A percentile compares a stretch with the other conserved stretches of the same genome.
phyloP scores from a whole-genome alignment of 2,797 vertebrate species.

The Propithecus perrieri region DNA sequence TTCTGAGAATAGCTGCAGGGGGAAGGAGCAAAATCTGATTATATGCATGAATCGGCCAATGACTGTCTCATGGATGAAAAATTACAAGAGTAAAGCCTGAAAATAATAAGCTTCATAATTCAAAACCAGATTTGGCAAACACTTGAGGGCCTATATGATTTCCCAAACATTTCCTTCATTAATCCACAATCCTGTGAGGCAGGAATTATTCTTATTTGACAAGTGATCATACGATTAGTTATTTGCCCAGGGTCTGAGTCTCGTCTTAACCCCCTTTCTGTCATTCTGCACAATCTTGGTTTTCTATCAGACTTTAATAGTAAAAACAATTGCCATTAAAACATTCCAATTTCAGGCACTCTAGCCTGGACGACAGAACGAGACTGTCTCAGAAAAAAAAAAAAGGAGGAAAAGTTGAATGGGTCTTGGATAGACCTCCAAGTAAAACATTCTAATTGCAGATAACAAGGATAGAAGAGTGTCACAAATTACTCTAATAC shows the following conservation, averaged over 20 bases:
- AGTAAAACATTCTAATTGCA: not conserved
- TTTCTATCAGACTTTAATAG: not conserved
- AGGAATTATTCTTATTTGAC: not conserved
- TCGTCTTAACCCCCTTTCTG: not conserved
- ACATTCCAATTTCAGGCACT: not conserved
- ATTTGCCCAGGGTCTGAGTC: not conserved
- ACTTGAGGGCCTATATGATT: not conserved
- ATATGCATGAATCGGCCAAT: not conserved
- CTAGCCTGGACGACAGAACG: too few species aligned
- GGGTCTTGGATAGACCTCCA: not conserved
- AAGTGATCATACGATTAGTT: not conserved
- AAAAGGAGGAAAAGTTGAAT: too few species aligned
- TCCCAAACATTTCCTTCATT: not conserved
- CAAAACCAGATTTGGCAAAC: not conserved
- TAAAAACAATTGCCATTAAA: not conserved
- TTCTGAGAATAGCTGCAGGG: not conserved
- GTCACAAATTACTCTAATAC: not conserved
- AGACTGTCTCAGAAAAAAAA: too few species aligned
- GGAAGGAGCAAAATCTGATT: not conserved
- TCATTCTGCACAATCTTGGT: not conserved
- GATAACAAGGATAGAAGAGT: not conserved
- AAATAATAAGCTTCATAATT: not conserved
- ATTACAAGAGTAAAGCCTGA: not conserved
- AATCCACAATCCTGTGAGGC: not conserved
- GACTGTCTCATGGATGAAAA: conserved; percentile 4